Base-by-base conservation (phyloP, 2,797 vertebrate species). In the Apodemus agrarius region DNA sequence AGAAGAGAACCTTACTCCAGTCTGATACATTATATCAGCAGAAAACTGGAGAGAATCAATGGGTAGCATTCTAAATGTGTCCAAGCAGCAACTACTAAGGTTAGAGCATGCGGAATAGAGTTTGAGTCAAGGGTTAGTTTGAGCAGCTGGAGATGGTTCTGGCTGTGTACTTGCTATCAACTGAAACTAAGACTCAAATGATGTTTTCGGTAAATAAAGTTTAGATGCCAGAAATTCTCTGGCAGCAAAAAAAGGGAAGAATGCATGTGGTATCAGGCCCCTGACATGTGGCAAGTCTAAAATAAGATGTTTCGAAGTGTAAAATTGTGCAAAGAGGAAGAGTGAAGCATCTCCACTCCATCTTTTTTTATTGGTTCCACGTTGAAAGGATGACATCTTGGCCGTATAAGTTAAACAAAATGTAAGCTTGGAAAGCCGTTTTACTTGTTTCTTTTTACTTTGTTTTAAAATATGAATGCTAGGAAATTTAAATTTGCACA, bases 141-240 rank as follows among this genome's bases (percentile, higher is more conserved):
- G 74, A 96, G n/a, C 91, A 94, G 69, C 80, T 97, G 52, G 67
- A 93, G 95, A 54, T 67, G 57, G 74, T 86, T 96, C 57, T 67
- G 86, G n/a, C 57, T 81, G 6, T 88, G 76, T 76, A 54, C 49
- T 89, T 95, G n/a, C 31, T 94, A 91, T 61, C 91, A 67, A 95
- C 52, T 52, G 49, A 97, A 94, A 95, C 34, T 84, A 83, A 90
- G 78, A 74, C 59, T 89, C 89, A 90, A 91, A 84, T 82, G 61
- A 91, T 14, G 4, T 91, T 59, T 95, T 96, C 63, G 94, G 72
- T 90, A 88, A 96, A 93, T 86, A 96, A 91, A 85, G 22, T 90
- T 63, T 94, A 89, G 72, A 95, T 96, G 76, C 37, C 80, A 95
- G 93, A 94, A 92, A 95, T 96, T 96, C 63, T 87, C 83, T 93